These are phyloP conservation scores for Drosophila buzzatii DNA, from an alignment of 2,888 invertebrate genomes.

Conservation along the genomic window DNA sequence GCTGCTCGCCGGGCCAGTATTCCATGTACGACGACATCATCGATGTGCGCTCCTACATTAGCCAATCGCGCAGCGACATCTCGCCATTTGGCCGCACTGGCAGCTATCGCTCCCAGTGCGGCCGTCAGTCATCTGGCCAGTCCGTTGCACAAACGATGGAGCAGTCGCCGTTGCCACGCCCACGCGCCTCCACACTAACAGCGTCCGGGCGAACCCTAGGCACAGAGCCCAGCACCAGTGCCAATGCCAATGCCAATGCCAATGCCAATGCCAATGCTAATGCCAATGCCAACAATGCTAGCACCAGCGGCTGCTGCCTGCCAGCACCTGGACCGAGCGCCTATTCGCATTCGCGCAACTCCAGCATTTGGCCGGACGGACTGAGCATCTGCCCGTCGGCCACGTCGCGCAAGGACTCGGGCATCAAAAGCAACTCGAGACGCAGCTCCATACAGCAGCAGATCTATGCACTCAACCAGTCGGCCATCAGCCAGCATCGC, in stretches of 20 bases:
- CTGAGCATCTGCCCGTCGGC: conserved; percentile 91
- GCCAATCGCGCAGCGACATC: conserved; percentile 91
- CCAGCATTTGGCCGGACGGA: conserved; percentile 87
- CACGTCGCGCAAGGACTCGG: conserved; percentile 94
- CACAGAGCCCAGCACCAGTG: conserved; percentile 51
- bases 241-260: conserved; percentile 10
- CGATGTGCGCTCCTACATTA: conserved; percentile 90
- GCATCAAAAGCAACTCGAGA: conserved; percentile 93
- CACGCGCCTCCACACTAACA: conserved; percentile 85
- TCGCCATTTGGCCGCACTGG: conserved; percentile 90
- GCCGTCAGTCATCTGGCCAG: conserved; percentile 84
- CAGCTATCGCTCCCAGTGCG: conserved; percentile 90
- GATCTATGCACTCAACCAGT: conserved; percentile 89
- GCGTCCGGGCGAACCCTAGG: conserved; percentile 27
- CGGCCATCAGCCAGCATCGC: conserved; percentile 91
- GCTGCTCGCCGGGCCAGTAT: conserved; percentile 86
- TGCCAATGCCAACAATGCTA: conserved; percentile 7
- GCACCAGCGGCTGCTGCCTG: conserved; percentile 42
- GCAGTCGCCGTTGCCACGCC: conserved; percentile 85
- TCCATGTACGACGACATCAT: conserved; percentile 89
- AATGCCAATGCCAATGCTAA: conserved; percentile 20
- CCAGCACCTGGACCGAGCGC: conserved; percentile 36
- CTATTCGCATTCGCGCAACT: conserved; percentile 75
- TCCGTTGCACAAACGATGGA: conserved; percentile 59
- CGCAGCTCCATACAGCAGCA: conserved; percentile 94